Base-by-base conservation (phyloP, 1,140 invertebrate genomes). In the Trypoxylus dichotomus region DNA sequence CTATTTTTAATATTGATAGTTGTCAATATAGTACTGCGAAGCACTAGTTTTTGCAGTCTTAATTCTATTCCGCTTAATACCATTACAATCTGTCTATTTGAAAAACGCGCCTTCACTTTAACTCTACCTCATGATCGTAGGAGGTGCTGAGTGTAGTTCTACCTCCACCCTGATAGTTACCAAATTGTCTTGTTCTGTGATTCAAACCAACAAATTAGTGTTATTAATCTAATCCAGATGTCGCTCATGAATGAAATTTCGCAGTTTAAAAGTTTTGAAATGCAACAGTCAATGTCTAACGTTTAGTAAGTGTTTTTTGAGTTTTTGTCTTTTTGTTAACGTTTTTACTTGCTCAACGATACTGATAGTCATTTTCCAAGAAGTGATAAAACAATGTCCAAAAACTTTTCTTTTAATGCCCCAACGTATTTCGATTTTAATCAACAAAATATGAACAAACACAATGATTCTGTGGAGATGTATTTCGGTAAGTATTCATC, bases 381-480 rank as follows among this genome's bases (percentile, higher is more conserved):
- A 54, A 6, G 6, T 54, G n/a, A n/a, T n/a, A n/a, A 54, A 19
- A 27, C 1, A 68, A 68, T 68, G 60, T 68, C 60, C 1, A 27
- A 68, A 6, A 68, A 68, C 27, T 68, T 68, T 29, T 68, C 60
- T 11, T 68, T 68, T 68, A 68, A 68, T 8, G 60, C 60, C 7
- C 60, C 60, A 13, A 54, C 47, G 1, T 68, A 27, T 27, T 68
- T 27, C 27, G 60, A 68, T 68, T 68, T 68, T 68, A 68, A 27
- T 29, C 27, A 21, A 68, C 13, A 54, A 54, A 54, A 29, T 29
- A 27, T 68, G 3, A 68, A 68, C 13, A 24, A 68, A 68, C 10
- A 27, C 15, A 19, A 68, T 68, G 60, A 68, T 13, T 15, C 21
- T 25, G 19, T 25, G 24, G 60, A 68, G 3, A 68, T 68, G 27